Evolutionary conservation across 1,140 invertebrate species (phyloP), one percentile per base, ranked within the genome.

Genomic region (Tetramorium simillimum): DNA sequence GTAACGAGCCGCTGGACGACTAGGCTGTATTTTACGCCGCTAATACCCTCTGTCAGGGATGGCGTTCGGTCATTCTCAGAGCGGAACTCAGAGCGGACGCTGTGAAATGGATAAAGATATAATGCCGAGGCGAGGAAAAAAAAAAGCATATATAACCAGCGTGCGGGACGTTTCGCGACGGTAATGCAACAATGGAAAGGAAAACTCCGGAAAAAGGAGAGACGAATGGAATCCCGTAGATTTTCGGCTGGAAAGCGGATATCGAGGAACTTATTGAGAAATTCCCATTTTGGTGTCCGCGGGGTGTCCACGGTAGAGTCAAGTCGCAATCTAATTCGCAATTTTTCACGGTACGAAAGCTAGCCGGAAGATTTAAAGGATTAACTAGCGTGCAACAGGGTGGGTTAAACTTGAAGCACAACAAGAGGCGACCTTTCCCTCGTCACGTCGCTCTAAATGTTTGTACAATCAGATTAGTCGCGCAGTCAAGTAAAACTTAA

Each of bases 401-500:
- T 51, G 73, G 60, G n/a, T 88, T 88, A 88, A 91, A 91, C 75
- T 86, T 84, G 77, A 87, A 90, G 88, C 49, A 88, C 62, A 76
- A 88, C 62, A 76, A 78, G 9, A 53, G 21, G 37, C 33, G 33
- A 73, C 63, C 73, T 24, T 86, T 85, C 33, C 84, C 14, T 82
- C 40, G 12, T 65, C 58, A 62, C 85, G 72, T 46, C 81, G 85
- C 33, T 80, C 80, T 88, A 94, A 92, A 93, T 92, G 93, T 93
- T 93, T 93, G 90, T 90, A 82, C 82, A 81, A 58, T 28, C 67
- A 92, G 93, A 94, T 93, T 93, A 93, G 93, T 91, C 85, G 76
- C 90, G 92, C 88, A 63, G 37, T 12, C 60, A 4, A 76, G 51
- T 78, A 58, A 67, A 72, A 88, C 63, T 51, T n/a, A 28, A 88